These are phyloP conservation scores for Bombus waltoni DNA, from an alignment of 1,140 invertebrate genomes.

Conservation along the genomic window DNA sequence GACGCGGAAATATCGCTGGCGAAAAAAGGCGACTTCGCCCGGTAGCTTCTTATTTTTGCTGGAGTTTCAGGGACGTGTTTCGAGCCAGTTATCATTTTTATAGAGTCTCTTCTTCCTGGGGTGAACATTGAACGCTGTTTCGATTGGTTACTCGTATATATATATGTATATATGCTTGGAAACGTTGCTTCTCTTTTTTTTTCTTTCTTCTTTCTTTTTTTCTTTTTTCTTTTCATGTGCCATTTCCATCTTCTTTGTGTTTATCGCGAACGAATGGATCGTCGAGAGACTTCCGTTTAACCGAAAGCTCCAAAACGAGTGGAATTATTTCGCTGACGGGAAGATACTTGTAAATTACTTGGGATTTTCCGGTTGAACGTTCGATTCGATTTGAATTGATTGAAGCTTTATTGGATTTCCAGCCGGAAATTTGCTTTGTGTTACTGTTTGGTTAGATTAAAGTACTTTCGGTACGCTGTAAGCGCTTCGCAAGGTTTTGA, in stretches of 20 bases:
- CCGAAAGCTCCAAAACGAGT: not conserved
- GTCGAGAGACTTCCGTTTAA: not conserved
- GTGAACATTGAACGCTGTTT: not conserved
- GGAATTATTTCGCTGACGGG: not conserved
- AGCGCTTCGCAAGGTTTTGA: too few species aligned
- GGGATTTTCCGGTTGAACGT: not conserved
- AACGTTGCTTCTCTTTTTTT: not conserved
- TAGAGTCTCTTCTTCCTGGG: not conserved
- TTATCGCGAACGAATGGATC: not conserved
- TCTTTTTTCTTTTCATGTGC: too few species aligned
- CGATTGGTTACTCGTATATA: not conserved
- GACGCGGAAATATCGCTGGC: not conserved
- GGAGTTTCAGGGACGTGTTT: not conserved
- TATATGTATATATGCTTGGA: not conserved
- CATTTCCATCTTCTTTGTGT: too few species aligned
- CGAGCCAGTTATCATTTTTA: not conserved
- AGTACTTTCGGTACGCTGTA: too few species aligned
- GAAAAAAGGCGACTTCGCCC: not conserved
- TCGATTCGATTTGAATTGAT: not conserved
- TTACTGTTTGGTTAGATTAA: not conserved
- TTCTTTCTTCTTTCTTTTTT: not conserved
- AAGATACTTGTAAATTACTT: not conserved
- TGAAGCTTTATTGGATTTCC: not conserved
- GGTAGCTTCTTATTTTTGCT: slow-evolving; percentile 23
- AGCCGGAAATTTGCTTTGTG: not conserved